Conservation (phyloP, 2,797 vertebrate genomes). For the Tapera naevia region DNA sequence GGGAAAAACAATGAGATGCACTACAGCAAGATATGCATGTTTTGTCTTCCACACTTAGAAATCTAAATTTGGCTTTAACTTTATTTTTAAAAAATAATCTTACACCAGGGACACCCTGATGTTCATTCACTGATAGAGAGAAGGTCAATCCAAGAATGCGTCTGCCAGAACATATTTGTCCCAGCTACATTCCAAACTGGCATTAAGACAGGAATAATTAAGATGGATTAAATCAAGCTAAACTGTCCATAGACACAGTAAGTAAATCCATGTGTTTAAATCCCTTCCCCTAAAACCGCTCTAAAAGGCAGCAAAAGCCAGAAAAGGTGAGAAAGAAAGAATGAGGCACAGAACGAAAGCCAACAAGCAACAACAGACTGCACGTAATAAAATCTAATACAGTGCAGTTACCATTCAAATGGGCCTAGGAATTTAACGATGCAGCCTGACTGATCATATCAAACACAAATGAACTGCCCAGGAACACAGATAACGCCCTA, state of each 20-base stretch:
- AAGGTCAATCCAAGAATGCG: neutral
- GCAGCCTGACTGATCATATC: neutral
- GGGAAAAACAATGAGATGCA: neutral
- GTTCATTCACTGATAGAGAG: neutral
- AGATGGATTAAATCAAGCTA: neutral
- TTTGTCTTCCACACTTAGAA: neutral
- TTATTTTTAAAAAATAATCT: neutral
- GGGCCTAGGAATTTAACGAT: neutral
- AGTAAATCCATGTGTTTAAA: neutral
- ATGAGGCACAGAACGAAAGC: neutral
- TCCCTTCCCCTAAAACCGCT: neutral
- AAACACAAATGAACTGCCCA: neutral
- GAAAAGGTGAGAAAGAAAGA: neutral
- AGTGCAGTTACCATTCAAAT: neutral
- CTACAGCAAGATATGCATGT: neutral
- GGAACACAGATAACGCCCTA: neutral
- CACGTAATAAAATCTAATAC: neutral
- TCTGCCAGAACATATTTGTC: neutral
- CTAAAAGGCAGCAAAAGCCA: neutral
- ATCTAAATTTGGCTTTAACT: neutral
- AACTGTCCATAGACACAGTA: neutral
- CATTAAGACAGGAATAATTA: neutral
- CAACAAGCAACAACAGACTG: constrained; percentile 4
- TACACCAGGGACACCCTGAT: neutral
- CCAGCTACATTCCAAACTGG: neutral